Percentiles rank a stretch among this genome's conserved stretches.
These are phyloP conservation scores for Drosophila putrida DNA, from an alignment of 2,888 invertebrate genomes.

Conservation along the genomic window DNA sequence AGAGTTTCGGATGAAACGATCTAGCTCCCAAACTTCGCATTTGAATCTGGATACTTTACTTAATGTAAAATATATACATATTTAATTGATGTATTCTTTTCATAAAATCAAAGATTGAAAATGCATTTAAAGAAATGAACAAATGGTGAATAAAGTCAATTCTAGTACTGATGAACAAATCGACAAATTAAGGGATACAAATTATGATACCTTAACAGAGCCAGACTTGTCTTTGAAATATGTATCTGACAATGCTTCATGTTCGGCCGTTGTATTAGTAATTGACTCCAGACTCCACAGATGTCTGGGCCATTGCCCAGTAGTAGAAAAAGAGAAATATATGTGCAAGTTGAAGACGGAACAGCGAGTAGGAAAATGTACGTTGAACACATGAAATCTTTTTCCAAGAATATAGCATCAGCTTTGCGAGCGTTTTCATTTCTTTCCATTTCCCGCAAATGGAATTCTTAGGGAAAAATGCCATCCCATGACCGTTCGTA, in stretches of 20 bases:
- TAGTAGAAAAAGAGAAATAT: slow-evolving; percentile 62
- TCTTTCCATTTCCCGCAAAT: slow-evolving; percentile 53
- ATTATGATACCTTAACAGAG: not conserved
- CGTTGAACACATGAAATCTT: slow-evolving; percentile 59
- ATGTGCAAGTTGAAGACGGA: slow-evolving; percentile 36
- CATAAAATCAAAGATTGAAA: too few species aligned
- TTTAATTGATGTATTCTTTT: too few species aligned
- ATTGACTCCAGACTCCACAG: slow-evolving; percentile 36
- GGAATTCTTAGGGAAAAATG: slow-evolving; percentile 65
- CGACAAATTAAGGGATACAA: slow-evolving; percentile 54
- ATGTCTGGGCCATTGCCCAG: slow-evolving; percentile 36
- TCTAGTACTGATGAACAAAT: slow-evolving; percentile 1
- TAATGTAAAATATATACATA: too few species aligned
- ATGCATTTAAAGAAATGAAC: too few species aligned
- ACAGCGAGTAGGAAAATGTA: slow-evolving; percentile 23
- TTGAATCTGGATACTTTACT: too few species aligned
- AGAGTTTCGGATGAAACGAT: too few species aligned
- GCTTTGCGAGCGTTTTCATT: slow-evolving; percentile 68
- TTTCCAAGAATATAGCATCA: slow-evolving; percentile 66
- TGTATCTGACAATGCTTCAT: slow-evolving; percentile 6
- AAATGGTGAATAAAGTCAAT: not conserved
- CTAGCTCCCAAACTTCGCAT: too few species aligned
- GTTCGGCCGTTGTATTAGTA: slow-evolving; percentile 17
- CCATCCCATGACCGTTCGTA: slow-evolving; percentile 32
- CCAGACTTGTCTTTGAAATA: slow-evolving; percentile 51